Evolutionary conservation across 2,888 invertebrate genomes (phyloP).

Genomic region (Melieria crassipennis): DNA sequence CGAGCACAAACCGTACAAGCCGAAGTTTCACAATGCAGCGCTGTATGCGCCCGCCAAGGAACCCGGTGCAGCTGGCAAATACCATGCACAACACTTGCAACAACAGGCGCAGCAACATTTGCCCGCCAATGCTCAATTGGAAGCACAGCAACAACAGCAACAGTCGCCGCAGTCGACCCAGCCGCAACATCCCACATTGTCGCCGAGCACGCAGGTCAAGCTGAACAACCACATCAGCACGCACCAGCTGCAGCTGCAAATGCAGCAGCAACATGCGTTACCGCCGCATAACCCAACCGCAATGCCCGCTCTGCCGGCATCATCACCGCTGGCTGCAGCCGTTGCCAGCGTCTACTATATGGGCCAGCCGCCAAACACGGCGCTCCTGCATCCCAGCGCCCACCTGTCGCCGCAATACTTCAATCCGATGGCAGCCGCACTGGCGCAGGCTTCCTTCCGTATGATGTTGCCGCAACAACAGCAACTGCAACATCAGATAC

Average conservation of each 20-base stretch:
- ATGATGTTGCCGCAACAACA: conserved; percentile 46
- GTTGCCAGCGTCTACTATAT: conserved; percentile 52
- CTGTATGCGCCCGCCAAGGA: conserved; percentile 64
- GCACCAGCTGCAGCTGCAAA: conserved; percentile 56
- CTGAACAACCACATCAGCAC: conserved; percentile 60
- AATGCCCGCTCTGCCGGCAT: conserved; percentile 36
- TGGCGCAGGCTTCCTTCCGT: conserved; percentile 47
- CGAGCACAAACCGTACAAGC: conserved; percentile 75
- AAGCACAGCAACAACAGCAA: conserved; percentile 30
- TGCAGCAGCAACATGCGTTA: conserved; percentile 49
- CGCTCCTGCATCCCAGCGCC: conserved; percentile 34
- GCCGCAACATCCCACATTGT: conserved; percentile 53
- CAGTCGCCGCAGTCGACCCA: conserved; percentile 23
- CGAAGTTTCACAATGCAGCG: conserved; percentile 77
- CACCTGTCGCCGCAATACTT: conserved; percentile 36
- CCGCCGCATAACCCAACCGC: conserved; percentile 33
- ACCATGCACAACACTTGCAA: conserved; percentile 38
- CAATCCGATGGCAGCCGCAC: conserved; percentile 45
- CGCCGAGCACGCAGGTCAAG: conserved; percentile 60
- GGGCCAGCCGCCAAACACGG: conserved; percentile 44
- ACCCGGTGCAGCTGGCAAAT: conserved; percentile 38
- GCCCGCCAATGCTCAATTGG: conserved; percentile 23
- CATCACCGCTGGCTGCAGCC: conserved; percentile 38
- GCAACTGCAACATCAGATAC: conserved; percentile 44
- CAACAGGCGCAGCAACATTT: conserved; percentile 33